Evolutionary conservation across 2,797 vertebrate genomes (phyloP), one percentile per base, ranked within the genome.

Genomic region (Dromococcyx pavoninus): DNA sequence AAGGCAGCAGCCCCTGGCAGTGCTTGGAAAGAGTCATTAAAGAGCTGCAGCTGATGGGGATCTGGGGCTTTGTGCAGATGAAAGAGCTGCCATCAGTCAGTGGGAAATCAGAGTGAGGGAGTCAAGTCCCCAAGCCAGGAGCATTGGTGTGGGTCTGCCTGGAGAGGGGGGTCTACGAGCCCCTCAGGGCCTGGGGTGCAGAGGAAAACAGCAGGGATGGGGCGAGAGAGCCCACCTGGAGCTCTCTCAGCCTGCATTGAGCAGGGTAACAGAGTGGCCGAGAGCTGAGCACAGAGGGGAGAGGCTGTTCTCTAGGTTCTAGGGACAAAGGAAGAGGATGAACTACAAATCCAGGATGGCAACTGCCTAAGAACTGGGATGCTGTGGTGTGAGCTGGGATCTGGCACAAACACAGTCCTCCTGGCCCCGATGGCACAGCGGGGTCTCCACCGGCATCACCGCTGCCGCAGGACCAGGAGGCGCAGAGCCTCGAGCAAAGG

Each of bases 61-160:
- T 21, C 46, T 46, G 46, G 46, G 46, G 46, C 46, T 23, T 46
- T 46, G 10, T 21, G 46, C 46, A 46, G 46, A 23, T 46, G 46
- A 22, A 46, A 46, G 46, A 46, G 21, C 46, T 46, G 46, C 21
- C 18, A 21, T 46, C 46, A 46, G 46, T 46, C 46, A 46, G 46
- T 10, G 46, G 46, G 46, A 46, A 46, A 46, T 46, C 46, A 46
- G 44, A 46, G 46, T 19, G 44, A 46, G 44, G 46, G 21, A 22
- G 15, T 44, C 43, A 18, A 44, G 46, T 46, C 21, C 46, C 46
- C 30, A 30, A 11, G 46, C 2, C 2, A 13, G 64, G 35, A 87
- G 9, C 35, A 6, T 5, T 2, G 0, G 51, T 0, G 2, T 1
- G 21, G 33, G n/a, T 5, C 8, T 65, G 67, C 13, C 37, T 17